Evolutionary conservation across 2,888 invertebrate genomes (phyloP).

Genomic region (Mesopsocus fuscifrons): DNA sequence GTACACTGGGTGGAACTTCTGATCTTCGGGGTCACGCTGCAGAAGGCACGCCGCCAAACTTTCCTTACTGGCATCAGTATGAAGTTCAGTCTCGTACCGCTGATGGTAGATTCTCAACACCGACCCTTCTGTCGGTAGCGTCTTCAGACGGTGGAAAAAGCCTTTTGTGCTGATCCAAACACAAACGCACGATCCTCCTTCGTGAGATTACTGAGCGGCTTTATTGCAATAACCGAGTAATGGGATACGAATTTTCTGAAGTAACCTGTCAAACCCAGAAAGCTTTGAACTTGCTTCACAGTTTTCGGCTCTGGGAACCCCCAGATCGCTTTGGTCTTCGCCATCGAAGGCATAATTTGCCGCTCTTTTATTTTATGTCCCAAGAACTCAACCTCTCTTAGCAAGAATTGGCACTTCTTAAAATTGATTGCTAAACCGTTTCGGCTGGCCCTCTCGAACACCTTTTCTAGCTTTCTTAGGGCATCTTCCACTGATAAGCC

Average conservation of each 20-base stretch:
- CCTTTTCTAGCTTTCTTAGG: conserved; percentile 10
- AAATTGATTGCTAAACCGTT: conserved; percentile 20
- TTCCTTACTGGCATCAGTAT: conserved; percentile 20
- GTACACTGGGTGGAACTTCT: conserved; percentile 16
- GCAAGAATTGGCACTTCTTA: conserved; percentile 22
- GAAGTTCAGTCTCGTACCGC: conserved; percentile 11
- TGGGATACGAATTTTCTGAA: conserved; percentile 11
- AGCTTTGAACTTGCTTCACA: conserved; percentile 10
- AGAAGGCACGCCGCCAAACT: conserved; percentile 20
- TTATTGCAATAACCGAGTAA: conserved; percentile 3
- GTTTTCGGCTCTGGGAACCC: conserved; percentile 14
- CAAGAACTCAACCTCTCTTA: conserved; percentile 17
- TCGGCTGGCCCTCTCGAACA: conserved; percentile 16
- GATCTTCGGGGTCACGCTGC: conserved; percentile 17
- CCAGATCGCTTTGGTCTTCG: conserved; percentile 15
- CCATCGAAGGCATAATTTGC: conserved; percentile 14
- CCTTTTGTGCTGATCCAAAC: too few species aligned
- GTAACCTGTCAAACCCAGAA: conserved; percentile 13
- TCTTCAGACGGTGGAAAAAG: too few species aligned
- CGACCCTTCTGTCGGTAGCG: conserved; percentile 14
- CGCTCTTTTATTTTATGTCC: conserved; percentile 16
- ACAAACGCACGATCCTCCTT: not conserved
- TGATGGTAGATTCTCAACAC: conserved; percentile 20
- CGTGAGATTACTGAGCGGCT: conserved; percentile 5
- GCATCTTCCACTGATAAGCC: conserved; percentile 10